phyloP scores from a whole-genome alignment of 2,113 vertebrate species.

The Potamarius usumacintae region DNA sequence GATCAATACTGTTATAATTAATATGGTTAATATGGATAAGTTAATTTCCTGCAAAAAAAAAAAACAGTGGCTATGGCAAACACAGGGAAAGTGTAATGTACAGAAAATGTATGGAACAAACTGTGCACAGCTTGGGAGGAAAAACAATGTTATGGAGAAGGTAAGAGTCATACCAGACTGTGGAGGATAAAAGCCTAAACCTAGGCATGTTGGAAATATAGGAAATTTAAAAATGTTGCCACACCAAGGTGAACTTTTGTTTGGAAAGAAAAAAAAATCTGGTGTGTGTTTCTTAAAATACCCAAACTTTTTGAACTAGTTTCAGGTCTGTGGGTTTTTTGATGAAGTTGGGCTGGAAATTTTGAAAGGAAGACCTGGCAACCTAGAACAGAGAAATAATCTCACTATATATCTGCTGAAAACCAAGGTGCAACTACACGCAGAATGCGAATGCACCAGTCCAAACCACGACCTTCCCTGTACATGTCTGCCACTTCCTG shows the following conservation, averaged over 20 bases:
- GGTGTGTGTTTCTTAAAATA: not conserved
- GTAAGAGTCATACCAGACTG: not conserved
- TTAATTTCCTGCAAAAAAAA: too few relatives aligned
- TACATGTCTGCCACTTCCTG: not conserved
- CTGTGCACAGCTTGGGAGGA: not conserved
- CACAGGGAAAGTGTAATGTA: not conserved
- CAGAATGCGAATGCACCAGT: not conserved
- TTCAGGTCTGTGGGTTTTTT: not conserved
- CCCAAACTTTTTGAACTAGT: not conserved
- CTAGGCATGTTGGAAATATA: not conserved
- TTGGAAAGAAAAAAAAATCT: not conserved
- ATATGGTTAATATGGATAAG: too few relatives aligned
- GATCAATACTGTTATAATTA: too few relatives aligned
- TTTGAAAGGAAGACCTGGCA: not conserved
- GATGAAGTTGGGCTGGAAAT: not conserved
- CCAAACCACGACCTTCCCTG: not conserved
- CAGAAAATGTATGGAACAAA: too few relatives aligned
- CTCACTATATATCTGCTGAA: not conserved
- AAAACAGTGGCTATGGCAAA: not conserved
- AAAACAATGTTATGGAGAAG: not conserved
- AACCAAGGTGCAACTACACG: not conserved
- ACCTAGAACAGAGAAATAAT: not conserved
- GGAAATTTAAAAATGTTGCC: not conserved
- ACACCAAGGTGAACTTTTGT: not conserved
- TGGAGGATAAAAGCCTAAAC: not conserved